Evolutionary conservation across 1,140 invertebrate genomes (phyloP).

Genomic region (Berghia stephanieae): DNA sequence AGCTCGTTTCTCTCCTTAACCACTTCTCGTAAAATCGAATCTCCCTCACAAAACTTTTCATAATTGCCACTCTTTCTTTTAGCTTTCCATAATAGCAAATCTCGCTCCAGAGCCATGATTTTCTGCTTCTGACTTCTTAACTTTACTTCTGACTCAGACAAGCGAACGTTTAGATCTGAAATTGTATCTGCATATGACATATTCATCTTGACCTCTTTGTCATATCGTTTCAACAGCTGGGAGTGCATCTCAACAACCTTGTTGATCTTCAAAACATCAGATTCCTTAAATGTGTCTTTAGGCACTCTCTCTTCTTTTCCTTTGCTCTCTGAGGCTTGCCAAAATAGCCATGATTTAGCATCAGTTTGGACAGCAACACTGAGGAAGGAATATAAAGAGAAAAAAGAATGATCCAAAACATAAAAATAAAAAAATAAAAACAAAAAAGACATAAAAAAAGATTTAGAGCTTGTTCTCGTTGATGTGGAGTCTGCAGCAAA

Average conservation of each 20-base stretch:
- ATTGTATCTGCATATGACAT: constrained; percentile 49
- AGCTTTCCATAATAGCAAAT: constrained; percentile 19
- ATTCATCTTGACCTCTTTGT: constrained; percentile 55
- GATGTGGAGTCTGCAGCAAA: too few species aligned
- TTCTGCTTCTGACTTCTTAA: constrained; percentile 49
- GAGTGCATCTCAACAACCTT: constrained; percentile 53
- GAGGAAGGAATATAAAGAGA: too few species aligned
- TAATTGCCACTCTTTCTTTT: constrained; percentile 2
- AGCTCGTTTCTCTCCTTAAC: constrained; percentile 47
- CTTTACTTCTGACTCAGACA: constrained; percentile 43
- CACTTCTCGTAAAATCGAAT: constrained; percentile 37
- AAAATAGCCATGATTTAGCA: too few species aligned
- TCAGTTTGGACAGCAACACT: too few species aligned
- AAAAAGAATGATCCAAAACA: too few species aligned
- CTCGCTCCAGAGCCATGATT: constrained; percentile 33
- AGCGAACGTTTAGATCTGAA: constrained; percentile 49
- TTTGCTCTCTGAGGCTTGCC: too few species aligned
- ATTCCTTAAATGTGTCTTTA: too few species aligned
- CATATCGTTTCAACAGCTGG: constrained; percentile 52
- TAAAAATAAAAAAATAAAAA: too few species aligned
- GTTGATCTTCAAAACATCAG: too few species aligned
- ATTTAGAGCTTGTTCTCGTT: too few species aligned
- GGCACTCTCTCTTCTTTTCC: too few species aligned
- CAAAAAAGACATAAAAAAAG: too few species aligned
- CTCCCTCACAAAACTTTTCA: constrained; percentile 24